Percentiles rank a stretch among this genome's conserved stretches.
Evolutionary conservation across 2,888 invertebrate species (phyloP).

Genomic region (Scaeva pyrastri): DNA sequence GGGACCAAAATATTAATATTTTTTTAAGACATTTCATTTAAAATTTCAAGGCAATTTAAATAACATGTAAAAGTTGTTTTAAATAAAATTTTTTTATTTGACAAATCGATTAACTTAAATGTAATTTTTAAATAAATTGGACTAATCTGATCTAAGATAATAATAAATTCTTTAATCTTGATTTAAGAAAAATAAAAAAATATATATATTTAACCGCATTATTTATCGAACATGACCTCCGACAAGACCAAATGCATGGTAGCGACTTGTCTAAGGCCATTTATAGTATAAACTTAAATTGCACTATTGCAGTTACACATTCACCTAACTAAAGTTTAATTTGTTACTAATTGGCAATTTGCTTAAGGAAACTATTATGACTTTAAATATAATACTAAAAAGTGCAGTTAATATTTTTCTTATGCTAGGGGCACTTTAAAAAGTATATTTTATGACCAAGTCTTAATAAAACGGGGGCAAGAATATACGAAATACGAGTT

Average conservation of each 20-base stretch:
- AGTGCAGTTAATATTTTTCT: neutral
- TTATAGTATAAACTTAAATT: neutral
- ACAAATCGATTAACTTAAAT: conserved; percentile 18
- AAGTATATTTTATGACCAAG: neutral
- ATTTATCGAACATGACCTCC: conserved; percentile 4
- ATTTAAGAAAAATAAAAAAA: neutral
- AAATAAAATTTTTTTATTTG: conserved; percentile 9
- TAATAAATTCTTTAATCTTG: conserved; percentile 11
- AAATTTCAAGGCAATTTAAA: neutral
- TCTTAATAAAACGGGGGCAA: neutral
- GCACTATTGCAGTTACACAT: neutral
- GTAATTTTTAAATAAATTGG: neutral
- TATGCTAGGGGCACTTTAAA: conserved; percentile 19
- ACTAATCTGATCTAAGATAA: neutral
- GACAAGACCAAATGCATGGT: neutral
- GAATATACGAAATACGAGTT: neutral
- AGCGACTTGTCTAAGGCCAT: neutral
- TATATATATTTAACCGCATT: neutral
- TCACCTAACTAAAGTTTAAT: conserved; percentile 11
- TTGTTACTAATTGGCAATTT: conserved; percentile 32
- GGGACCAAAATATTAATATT: neutral
- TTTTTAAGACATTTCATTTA: neutral
- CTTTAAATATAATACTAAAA: conserved; percentile 8
- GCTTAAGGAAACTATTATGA: conserved; percentile 23
- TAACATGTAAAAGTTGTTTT: conserved; percentile 7